These are phyloP conservation scores for Luffia ferchaultella DNA, from an alignment of 2,888 invertebrate genomes.

Conservation along the genomic window DNA sequence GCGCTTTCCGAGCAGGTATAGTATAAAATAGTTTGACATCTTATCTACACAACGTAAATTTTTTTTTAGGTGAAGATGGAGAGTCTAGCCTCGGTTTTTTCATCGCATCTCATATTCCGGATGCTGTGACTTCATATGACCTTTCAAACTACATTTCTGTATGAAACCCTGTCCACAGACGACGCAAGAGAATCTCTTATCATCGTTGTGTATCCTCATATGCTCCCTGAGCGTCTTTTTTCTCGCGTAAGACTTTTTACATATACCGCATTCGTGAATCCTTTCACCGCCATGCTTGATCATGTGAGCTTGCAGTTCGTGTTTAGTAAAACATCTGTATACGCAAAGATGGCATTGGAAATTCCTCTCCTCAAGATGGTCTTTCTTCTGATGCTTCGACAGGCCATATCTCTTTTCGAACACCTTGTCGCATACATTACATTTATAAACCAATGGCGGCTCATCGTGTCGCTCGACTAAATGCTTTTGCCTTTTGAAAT, in stretches of 20 bases:
- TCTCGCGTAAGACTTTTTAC: constrained; percentile 44
- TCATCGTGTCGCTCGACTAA: constrained; percentile 38
- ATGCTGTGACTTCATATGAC: constrained; percentile 44
- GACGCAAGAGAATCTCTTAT: constrained; percentile 37
- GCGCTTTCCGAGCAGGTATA: too few relatives aligned
- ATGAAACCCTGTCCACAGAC: constrained; percentile 47
- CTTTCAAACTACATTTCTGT: constrained; percentile 47
- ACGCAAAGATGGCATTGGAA: constrained; percentile 9
- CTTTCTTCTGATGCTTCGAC: constrained; percentile 10
- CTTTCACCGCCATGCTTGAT: constrained; percentile 39
- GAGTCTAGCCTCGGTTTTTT: too few relatives aligned
- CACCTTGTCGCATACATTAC: constrained; percentile 38
- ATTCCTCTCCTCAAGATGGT: constrained; percentile 12
- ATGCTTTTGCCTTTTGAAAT: constrained; percentile 40
- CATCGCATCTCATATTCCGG: constrained; percentile 25
- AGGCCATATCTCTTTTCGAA: constrained; percentile 30
- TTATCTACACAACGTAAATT: too few relatives aligned
- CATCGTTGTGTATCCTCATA: constrained; percentile 47
- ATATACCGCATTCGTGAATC: constrained; percentile 39
- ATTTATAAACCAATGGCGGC: constrained; percentile 33
- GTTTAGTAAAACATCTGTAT: constrained; percentile 8
- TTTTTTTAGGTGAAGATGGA: too few relatives aligned
- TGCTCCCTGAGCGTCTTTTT: constrained; percentile 45
- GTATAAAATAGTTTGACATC: too few relatives aligned
- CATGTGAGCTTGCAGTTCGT: constrained; percentile 18